Evolutionary conservation across 1,140 invertebrate species (phyloP).

Genomic region (Drosophila bocqueti): DNA sequence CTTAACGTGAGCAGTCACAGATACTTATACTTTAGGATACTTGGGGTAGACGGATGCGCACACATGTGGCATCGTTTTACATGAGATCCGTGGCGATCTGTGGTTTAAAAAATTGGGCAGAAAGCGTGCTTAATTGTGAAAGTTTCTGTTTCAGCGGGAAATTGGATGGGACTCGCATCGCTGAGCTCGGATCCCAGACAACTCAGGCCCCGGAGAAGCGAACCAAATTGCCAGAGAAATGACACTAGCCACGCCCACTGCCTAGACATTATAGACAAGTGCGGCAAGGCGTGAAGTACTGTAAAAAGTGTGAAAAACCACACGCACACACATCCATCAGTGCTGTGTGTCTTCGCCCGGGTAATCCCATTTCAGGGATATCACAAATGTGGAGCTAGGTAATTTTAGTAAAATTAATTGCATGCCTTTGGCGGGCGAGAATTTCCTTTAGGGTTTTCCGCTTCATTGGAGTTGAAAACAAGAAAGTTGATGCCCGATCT

Average conservation of each 20-base stretch:
- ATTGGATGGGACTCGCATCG: conserved; percentile 45
- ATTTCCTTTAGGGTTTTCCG: conserved; percentile 36
- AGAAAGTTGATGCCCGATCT: conserved; percentile 43
- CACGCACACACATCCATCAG: conserved; percentile 53
- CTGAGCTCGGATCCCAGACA: conserved; percentile 5
- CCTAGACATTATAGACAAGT: conserved; percentile 41
- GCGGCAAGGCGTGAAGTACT: conserved; percentile 64
- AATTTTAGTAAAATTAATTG: conserved; percentile 84
- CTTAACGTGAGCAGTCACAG: conserved; percentile 49
- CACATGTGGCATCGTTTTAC: conserved; percentile 81
- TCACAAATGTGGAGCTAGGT: conserved; percentile 42
- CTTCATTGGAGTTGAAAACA: conserved; percentile 41
- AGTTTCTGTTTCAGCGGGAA: conserved; percentile 58
- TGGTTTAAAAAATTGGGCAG: conserved; percentile 71
- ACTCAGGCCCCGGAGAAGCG: conserved; percentile 68
- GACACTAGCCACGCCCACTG: conserved; percentile 63
- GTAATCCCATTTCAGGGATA: conserved; percentile 57
- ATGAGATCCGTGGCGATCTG: conserved; percentile 63
- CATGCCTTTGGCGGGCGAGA: conserved; percentile 4
- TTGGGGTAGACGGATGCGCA: conserved; percentile 18
- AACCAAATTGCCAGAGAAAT: conserved; percentile 71
- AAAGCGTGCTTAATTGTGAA: conserved; percentile 81
- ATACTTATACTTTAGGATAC: conserved; percentile 50
- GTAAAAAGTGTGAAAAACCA: conserved; percentile 77
- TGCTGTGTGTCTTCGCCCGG: conserved; percentile 4